Conservation (phyloP, 2,113 vertebrate species). For the Dendropsophus ebraccatus region DNA sequence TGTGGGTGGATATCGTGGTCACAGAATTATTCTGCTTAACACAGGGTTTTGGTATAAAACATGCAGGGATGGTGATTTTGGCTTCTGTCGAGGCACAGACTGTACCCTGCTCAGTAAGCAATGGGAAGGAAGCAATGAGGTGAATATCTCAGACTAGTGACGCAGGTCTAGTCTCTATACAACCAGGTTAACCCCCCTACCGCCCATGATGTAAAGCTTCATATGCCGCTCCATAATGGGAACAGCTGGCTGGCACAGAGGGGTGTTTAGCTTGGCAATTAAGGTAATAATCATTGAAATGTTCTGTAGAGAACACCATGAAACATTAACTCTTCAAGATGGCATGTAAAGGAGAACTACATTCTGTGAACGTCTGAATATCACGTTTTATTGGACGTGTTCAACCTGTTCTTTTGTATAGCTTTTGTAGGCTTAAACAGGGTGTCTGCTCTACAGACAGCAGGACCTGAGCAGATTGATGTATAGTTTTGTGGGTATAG, state of each 20-base stretch:
- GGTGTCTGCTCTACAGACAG: no score
- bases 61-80: not conserved
- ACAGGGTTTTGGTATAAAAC: not conserved
- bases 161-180: not conserved
- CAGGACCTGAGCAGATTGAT: no score
- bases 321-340: no score
- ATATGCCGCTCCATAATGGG: not conserved
- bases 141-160: not conserved
- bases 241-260: conserved; percentile 39
- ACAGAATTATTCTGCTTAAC: not conserved
- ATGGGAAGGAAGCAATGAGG: not conserved
- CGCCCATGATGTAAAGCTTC: not conserved
- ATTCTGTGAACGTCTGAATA: no score
- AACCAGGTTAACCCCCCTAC: not conserved
- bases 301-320: not conserved
- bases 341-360: no score
- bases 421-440: no score
- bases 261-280: conserved; percentile 21
- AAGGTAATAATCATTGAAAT: conserved; percentile 22
- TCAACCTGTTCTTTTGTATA: no score
- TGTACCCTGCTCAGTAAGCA: not conserved
- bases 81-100: not conserved
- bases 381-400: no score
- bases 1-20: conserved; percentile 14
- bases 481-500: no score